These are phyloP conservation scores for Asarcornis scutulata DNA, from an alignment of 2,113 vertebrate genomes.

Conservation along the genomic window DNA sequence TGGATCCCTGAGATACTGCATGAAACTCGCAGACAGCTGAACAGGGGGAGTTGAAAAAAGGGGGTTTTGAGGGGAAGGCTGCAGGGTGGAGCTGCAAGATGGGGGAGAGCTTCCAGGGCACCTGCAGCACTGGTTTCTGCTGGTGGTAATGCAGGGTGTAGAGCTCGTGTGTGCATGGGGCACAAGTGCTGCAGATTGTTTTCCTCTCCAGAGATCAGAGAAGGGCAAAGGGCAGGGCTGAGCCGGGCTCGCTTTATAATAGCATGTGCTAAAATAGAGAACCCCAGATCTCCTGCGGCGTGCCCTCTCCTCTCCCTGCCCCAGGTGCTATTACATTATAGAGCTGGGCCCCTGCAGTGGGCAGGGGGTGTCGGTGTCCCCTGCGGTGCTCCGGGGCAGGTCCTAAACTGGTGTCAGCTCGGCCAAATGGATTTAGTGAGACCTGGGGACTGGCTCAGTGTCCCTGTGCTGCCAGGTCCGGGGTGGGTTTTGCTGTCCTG, in stretches of 20 bases:
- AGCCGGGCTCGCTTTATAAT: not conserved
- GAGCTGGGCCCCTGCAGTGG: not conserved
- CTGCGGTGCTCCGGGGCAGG: not conserved
- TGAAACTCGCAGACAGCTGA: not conserved
- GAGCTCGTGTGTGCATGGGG: accelerated
- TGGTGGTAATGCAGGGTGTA: not conserved
- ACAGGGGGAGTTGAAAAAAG: not conserved
- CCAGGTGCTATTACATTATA: accelerated
- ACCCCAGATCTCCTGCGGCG: not conserved
- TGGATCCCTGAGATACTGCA: not conserved
- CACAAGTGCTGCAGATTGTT: not conserved
- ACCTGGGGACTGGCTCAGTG: not conserved
- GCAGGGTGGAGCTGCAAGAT: not conserved
- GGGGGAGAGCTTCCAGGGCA: not conserved
- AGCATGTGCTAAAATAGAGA: not conserved
- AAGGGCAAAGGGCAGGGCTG: constrained; percentile 10
- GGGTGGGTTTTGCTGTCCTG: not conserved
- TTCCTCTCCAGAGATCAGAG: not conserved
- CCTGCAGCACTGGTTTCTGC: accelerated
- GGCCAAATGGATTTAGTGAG: not conserved
- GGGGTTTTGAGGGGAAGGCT: not conserved
- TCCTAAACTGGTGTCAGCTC: not conserved
- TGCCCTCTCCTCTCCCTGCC: not conserved
- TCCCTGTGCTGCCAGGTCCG: accelerated
- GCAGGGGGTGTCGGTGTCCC: not conserved